A percentile compares a stretch with the other conserved stretches of the same genome.
phyloP scores from a whole-genome alignment of 1,140 invertebrate species.

The Polyergus mexicanus region DNA sequence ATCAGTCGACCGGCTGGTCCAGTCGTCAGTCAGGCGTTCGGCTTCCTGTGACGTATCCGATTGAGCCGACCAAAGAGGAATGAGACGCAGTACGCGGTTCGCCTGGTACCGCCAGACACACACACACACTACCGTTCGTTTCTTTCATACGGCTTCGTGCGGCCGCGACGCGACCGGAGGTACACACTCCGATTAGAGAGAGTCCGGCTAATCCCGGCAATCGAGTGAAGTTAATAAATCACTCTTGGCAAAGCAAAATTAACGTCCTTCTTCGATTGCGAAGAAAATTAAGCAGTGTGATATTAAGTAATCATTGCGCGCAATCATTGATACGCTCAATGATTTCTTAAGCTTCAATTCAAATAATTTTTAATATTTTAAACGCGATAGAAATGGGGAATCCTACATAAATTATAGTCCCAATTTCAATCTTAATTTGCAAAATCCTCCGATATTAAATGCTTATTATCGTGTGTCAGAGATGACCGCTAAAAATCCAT shows the following conservation, averaged over 20 bases:
- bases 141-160: conserved; percentile 67
- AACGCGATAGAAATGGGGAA: not conserved
- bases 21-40: conserved; percentile 66
- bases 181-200: conserved; percentile 25
- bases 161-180: conserved; percentile 34
- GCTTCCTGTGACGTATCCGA: conserved; percentile 78
- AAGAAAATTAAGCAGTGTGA: not conserved
- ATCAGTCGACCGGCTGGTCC: conserved; percentile 62
- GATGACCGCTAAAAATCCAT: not conserved
- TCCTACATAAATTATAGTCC: not conserved
- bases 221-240: conserved; percentile 24
- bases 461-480: not conserved
- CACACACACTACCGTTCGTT: conserved; percentile 51
- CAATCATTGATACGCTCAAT: not conserved
- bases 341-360: too few species aligned
- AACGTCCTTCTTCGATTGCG: conserved; percentile 10
- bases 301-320: not conserved
- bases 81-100: conserved; percentile 67
- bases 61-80: conserved; percentile 69
- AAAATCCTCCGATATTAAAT: not conserved
- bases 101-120: conserved; percentile 79
- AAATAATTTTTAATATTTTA: too few species aligned
- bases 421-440: conserved; percentile 8
- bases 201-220: not conserved
- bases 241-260: conserved; percentile 11